Base-by-base conservation (phyloP, 2,888 invertebrate genomes). In the Dendrolimus houi region DNA sequence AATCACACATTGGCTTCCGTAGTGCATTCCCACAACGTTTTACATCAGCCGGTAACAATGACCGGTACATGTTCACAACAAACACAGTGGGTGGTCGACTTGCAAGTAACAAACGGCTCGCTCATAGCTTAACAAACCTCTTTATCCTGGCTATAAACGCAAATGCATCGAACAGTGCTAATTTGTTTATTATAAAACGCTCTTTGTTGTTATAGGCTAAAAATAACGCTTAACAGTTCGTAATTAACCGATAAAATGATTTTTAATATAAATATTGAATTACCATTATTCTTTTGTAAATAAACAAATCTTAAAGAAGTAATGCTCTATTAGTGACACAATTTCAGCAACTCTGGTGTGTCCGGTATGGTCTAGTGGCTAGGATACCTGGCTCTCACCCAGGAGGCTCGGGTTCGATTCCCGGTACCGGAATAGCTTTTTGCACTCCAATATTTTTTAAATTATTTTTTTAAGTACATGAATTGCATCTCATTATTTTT, bases 351-450 rank as follows among this genome's bases (percentile, higher is more conserved):
- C 6, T 29, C 0, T 6, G 29, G 29, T 29, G 6, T 29, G 58
- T 67, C 75, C 76, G 76, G 74, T 92, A 92, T 92, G 91, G 92
- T 92, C 92, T 93, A 93, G 92, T 93, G 93, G 93, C 92, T 93
- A 93, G 92, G 93, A 93, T 93, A 93, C 92, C 92, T 93, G 93
- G 93, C 93, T 93, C 92, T 93, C 93, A 93, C 92, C 92, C 92
- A 93, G 93, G 93, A 91, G 91, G 91, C 89, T 87, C 91, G 91
- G 91, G 91, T 92, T 92, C 91, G 89, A 91, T 90, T 91, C 89
- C 91, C 91, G 91, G 77, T 77, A 77, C 75, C 73, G 75, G 75
- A 77, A 70, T 57, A 17, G 1, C 14, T 60, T 67, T 74, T 74
- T 69, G 59, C 54, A 6, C 6, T 6, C 2, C 3, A 17, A 17